A percentile compares a stretch with the other conserved stretches of the same genome.
These are phyloP conservation scores for Pteromalus puparum DNA, from an alignment of 1,140 invertebrate species.

Conservation along the genomic window DNA sequence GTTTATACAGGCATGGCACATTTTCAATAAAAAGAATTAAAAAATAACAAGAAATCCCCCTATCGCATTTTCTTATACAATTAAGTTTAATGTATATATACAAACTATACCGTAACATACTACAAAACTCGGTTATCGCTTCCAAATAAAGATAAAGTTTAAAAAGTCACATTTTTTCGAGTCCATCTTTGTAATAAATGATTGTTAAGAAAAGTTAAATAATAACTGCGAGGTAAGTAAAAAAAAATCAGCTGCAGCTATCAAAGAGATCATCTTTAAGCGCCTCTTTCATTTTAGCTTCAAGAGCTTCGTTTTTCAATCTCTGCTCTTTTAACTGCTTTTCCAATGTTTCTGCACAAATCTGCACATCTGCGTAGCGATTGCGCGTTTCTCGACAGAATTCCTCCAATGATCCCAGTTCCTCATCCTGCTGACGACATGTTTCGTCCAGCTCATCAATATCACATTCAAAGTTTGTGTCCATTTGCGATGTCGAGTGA, in stretches of 20 bases:
- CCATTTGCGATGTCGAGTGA: conserved; percentile 28
- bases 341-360: conserved; percentile 58
- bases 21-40: background rate
- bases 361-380: conserved; percentile 56
- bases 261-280: conserved; percentile 49
- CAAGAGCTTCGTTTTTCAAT: conserved; percentile 58
- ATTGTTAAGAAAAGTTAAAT: background rate
- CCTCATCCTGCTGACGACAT: conserved; percentile 23
- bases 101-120: background rate
- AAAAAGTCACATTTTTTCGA: background rate
- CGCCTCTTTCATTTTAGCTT: conserved; percentile 62
- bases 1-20: background rate
- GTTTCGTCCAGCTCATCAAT: conserved; percentile 49
- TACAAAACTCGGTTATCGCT: background rate
- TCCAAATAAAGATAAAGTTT: background rate
- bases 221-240: conserved; percentile 1
- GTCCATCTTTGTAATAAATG: too few species aligned
- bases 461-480: conserved; percentile 51
- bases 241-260: conserved; percentile 1
- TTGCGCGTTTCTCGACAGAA: conserved; percentile 56
- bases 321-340: conserved; percentile 61
- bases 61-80: background rate
- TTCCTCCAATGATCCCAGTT: conserved; percentile 46
- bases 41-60: background rate
- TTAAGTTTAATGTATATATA: background rate